A percentile compares a stretch with the other conserved stretches of the same genome.
These are phyloP conservation scores for Tinea trinotella DNA, from an alignment of 2,888 invertebrate genomes.

Conservation along the genomic window DNA sequence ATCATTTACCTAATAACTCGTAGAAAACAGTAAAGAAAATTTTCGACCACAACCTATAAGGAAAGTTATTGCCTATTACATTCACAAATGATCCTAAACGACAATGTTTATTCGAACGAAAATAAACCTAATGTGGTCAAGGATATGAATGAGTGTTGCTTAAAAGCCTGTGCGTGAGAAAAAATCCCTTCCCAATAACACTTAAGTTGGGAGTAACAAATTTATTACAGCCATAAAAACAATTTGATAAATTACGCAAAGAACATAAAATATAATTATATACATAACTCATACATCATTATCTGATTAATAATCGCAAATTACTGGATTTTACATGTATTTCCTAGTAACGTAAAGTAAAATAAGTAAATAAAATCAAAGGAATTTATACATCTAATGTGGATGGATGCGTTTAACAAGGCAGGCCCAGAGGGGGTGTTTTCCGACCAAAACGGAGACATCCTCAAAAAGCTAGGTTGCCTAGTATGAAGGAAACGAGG, in stretches of 20 bases:
- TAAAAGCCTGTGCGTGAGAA: neutral
- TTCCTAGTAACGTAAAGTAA: too few species aligned
- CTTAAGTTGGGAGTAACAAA: conserved; percentile 25
- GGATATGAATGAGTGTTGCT: neutral
- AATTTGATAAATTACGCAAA: conserved; percentile 28
- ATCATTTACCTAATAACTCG: too few species aligned
- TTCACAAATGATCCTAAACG: neutral
- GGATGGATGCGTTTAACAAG: too few species aligned
- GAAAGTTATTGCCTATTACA: neutral
- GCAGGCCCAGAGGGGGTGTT: too few species aligned
- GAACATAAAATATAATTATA: neutral
- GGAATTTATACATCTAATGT: too few species aligned
- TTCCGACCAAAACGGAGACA: too few species aligned
- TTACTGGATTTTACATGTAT: too few species aligned
- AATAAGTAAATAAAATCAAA: too few species aligned
- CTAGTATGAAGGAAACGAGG: too few species aligned
- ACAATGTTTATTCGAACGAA: neutral
- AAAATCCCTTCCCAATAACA: conserved; percentile 7
- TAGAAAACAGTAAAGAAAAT: neutral
- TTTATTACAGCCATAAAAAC: conserved; percentile 29
- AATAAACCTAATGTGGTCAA: neutral
- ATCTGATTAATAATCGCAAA: too few species aligned
- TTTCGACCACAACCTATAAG: neutral
- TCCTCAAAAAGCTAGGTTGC: too few species aligned
- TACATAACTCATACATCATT: too few species aligned